These are phyloP conservation scores for Drosophila lacertosa DNA, from an alignment of 1,140 invertebrate genomes.

Conservation along the genomic window DNA sequence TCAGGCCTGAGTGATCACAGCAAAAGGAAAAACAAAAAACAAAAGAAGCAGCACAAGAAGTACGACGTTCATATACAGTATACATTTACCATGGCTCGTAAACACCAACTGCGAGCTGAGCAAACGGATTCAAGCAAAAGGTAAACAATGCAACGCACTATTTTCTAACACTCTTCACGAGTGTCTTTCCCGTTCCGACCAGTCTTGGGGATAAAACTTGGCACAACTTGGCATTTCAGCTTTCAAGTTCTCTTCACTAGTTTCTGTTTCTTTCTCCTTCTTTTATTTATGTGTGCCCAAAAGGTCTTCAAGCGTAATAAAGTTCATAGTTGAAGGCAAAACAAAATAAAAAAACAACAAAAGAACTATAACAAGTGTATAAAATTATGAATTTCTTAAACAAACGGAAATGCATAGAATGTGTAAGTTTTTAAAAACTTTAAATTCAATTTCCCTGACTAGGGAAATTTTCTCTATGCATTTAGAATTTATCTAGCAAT, in stretches of 20 bases:
- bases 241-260: constrained; percentile 61
- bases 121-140: constrained; percentile 74
- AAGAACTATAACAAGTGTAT: constrained; percentile 51
- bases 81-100: constrained; percentile 55
- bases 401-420: constrained; percentile 9
- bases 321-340: constrained; percentile 79
- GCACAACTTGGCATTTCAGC: constrained; percentile 33
- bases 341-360: constrained; percentile 46
- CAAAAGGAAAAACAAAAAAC: constrained; percentile 58
- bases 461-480: background rate
- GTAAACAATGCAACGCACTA: constrained; percentile 82
- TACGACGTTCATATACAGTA: constrained; percentile 28
- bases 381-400: constrained; percentile 30
- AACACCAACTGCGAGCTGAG: constrained; percentile 55
- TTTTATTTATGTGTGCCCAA: constrained; percentile 54
- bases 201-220: constrained; percentile 29
- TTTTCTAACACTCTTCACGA: constrained; percentile 81
- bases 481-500: constrained; percentile 1
- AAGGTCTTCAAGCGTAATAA: constrained; percentile 70
- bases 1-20: constrained; percentile 75
- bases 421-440: background rate
- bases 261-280: constrained; percentile 6
- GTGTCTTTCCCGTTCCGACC: constrained; percentile 51
- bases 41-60: constrained; percentile 7
- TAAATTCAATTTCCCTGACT: no score